Evolutionary conservation across 2,888 invertebrate genomes (phyloP).

Genomic region (Hirtodrosophila duncani): DNA sequence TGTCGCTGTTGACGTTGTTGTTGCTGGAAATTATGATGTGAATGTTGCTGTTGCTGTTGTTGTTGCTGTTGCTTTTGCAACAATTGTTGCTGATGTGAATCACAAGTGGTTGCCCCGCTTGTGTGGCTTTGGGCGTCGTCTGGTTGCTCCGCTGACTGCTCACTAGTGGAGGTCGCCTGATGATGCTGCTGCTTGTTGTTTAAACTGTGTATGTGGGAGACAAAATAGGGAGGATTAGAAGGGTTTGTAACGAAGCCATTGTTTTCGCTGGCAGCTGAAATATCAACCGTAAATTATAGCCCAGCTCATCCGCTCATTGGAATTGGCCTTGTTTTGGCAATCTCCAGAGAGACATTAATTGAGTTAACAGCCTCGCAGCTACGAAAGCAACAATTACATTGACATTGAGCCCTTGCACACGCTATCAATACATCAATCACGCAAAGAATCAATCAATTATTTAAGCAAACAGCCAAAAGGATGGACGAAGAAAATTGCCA

Average conservation of each 20-base stretch:
- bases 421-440: constrained; percentile 26
- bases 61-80: constrained; percentile 29
- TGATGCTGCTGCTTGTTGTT: constrained; percentile 48
- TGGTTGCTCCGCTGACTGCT: constrained; percentile 31
- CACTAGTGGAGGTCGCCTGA: constrained; percentile 32
- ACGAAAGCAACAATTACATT: neutral
- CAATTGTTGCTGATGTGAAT: constrained; percentile 67
- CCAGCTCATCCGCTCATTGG: neutral
- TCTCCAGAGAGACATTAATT: constrained; percentile 1
- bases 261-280: constrained; percentile 24
- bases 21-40: constrained; percentile 25
- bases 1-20: constrained; percentile 28
- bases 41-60: constrained; percentile 18
- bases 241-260: constrained; percentile 47
- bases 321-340: constrained; percentile 16
- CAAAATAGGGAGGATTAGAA: constrained; percentile 31
- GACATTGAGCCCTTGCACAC: neutral
- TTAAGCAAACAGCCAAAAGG: constrained; percentile 5
- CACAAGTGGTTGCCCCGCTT: constrained; percentile 63
- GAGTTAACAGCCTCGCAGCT: neutral
- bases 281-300: constrained; percentile 3
- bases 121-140: constrained; percentile 56
- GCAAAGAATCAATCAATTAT: constrained; percentile 12
- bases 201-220: constrained; percentile 34
- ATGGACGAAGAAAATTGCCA: neutral